phyloP scores from a whole-genome alignment of 2,888 invertebrate species.

The Pinctada fucata region DNA sequence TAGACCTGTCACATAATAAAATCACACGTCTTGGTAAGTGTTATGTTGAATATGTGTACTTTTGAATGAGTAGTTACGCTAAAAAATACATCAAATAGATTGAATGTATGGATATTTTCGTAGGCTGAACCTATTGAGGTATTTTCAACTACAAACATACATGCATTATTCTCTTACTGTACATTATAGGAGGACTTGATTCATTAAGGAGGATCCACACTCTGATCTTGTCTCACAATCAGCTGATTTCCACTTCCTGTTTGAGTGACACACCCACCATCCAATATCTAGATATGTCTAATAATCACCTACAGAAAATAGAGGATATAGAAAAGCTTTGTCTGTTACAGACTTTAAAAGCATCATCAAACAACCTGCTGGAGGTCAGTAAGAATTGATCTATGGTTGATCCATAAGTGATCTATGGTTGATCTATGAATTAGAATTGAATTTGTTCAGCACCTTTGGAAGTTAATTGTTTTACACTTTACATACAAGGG shows the following conservation, averaged over 20 bases:
- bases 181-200: conserved; percentile 63
- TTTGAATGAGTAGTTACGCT: no score
- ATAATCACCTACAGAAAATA: conserved; percentile 70
- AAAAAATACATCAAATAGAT: no score
- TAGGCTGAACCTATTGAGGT: no score
- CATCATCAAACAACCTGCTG: conserved; percentile 67
- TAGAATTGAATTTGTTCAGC: no score
- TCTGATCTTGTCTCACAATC: conserved; percentile 66
- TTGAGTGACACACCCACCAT: conserved; percentile 65
- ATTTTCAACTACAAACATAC: no score
- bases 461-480: no score
- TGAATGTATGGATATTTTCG: no score
- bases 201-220: conserved; percentile 67
- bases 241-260: conserved; percentile 69
- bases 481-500: no score
- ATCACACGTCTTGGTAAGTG: conserved; percentile 70
- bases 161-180: background rate
- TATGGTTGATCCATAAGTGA: no score
- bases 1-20: conserved; percentile 69
- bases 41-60: background rate
- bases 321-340: conserved; percentile 65
- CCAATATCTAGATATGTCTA: conserved; percentile 69
- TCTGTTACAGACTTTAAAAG: conserved; percentile 64
- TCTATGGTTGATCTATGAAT: no score
- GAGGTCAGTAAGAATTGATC: conserved; percentile 54